phyloP scores from a whole-genome alignment of 2,888 invertebrate genomes.

The Apoderus coryli region DNA sequence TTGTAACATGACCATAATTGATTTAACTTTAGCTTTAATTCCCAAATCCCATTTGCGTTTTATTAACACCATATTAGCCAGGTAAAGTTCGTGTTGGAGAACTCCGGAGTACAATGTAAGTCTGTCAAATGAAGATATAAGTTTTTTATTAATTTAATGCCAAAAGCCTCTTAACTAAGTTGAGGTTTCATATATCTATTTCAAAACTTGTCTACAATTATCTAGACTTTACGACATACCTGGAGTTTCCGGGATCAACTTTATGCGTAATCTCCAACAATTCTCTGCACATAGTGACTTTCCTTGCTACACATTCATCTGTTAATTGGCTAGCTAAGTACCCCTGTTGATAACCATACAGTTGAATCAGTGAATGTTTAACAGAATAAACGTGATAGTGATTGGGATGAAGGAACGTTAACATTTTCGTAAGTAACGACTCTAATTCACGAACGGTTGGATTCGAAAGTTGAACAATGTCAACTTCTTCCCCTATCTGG shows the following conservation, averaged over 20 bases:
- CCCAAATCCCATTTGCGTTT: conserved; percentile 30
- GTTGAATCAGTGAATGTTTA: conserved; percentile 66
- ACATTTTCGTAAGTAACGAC: conserved; percentile 49
- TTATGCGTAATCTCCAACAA: conserved; percentile 45
- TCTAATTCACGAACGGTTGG: conserved; percentile 47
- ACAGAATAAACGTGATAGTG: conserved; percentile 73
- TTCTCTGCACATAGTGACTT: conserved; percentile 52
- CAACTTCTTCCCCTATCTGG: conserved; percentile 65
- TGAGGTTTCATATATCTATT: too few relatives aligned
- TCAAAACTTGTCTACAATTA: not conserved
- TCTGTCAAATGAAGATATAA: conserved; percentile 21
- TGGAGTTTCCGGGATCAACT: conserved; percentile 58
- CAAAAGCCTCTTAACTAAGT: not conserved
- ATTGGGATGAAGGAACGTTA: conserved; percentile 64
- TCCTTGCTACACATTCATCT: conserved; percentile 45
- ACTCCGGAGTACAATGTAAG: conserved; percentile 66
- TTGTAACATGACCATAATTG: conserved; percentile 31
- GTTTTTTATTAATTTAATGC: not conserved
- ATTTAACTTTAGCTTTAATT: conserved; percentile 26
- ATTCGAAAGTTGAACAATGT: conserved; percentile 44
- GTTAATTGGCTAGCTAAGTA: conserved; percentile 39
- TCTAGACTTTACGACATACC: conserved; percentile 26
- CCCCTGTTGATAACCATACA: conserved; percentile 57
- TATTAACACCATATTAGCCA: conserved; percentile 25
- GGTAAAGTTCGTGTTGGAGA: conserved; percentile 46